Evolutionary conservation across 2,888 invertebrate genomes (phyloP).

Genomic region (Spialia ferax): DNA sequence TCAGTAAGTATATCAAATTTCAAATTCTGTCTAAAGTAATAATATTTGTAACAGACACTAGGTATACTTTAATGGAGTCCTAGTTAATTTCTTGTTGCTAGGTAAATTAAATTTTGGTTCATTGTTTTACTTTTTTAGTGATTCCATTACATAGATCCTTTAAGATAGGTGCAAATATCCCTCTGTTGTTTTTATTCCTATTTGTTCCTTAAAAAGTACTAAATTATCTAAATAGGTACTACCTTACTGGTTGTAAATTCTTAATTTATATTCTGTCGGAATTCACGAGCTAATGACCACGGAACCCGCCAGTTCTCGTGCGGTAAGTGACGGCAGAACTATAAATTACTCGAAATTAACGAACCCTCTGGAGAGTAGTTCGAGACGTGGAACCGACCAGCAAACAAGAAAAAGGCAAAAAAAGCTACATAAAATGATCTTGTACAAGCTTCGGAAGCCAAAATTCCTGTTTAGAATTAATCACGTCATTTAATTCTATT

Average conservation of each 20-base stretch:
- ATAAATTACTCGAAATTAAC: constrained; percentile 28
- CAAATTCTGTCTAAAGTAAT: too few relatives aligned
- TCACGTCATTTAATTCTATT: background rate
- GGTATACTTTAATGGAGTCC: too few relatives aligned
- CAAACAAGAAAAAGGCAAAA: background rate
- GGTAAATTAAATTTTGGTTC: too few relatives aligned
- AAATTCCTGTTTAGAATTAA: background rate
- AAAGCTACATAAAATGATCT: background rate
- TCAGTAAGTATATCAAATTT: too few relatives aligned
- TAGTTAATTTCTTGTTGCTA: too few relatives aligned
- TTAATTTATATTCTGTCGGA: constrained; percentile 29
- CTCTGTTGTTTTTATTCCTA: too few relatives aligned
- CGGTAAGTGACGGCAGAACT: constrained; percentile 17
- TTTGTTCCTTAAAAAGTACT: too few relatives aligned
- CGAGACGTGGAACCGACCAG: constrained; percentile 9
- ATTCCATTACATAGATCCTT: too few relatives aligned
- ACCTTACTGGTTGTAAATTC: background rate
- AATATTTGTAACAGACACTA: too few relatives aligned
- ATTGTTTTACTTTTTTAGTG: too few relatives aligned
- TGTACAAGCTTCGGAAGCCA: background rate
- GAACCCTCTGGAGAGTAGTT: background rate
- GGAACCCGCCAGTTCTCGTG: background rate
- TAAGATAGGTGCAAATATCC: too few relatives aligned
- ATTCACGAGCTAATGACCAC: constrained; percentile 17
- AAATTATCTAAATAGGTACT: too few relatives aligned